phyloP scores from a whole-genome alignment of 1,140 invertebrate genomes.

The Laupala kohalensis region DNA sequence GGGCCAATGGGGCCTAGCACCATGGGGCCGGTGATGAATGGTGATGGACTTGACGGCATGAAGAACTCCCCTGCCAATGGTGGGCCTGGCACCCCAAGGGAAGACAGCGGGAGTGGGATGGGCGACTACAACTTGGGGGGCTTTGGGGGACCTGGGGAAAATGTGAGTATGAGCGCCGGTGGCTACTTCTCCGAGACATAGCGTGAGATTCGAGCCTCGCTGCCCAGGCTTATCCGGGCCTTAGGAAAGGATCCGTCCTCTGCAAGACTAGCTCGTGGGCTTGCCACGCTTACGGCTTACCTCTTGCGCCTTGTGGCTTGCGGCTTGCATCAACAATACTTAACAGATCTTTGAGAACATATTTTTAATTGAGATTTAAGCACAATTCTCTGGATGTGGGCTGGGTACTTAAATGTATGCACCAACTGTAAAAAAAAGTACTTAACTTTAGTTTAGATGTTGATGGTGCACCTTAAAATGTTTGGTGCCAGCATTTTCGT shows the following conservation, averaged over 20 bases:
- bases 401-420: constrained; percentile 15
- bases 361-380: constrained; percentile 12
- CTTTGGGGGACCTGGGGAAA: constrained; percentile 65
- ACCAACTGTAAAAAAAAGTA: constrained; percentile 8
- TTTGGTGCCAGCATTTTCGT: constrained; percentile 11
- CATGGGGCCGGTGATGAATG: constrained; percentile 70
- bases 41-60: constrained; percentile 90
- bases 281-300: background rate
- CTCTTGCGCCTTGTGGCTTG: background rate
- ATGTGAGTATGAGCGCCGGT: constrained; percentile 41
- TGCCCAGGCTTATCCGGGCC: constrained; percentile 2
- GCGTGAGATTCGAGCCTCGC: constrained; percentile 8
- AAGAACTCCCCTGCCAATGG: constrained; percentile 91
- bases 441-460: constrained; percentile 12
- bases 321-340: constrained; percentile 1
- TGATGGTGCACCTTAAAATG: constrained; percentile 11
- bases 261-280: background rate
- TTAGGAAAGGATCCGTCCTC: constrained; percentile 3
- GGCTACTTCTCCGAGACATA: constrained; percentile 20
- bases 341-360: constrained; percentile 2
- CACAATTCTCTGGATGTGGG: constrained; percentile 12
- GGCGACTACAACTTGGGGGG: constrained; percentile 85
- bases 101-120: constrained; percentile 90
- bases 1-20: constrained; percentile 65
- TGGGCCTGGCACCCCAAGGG: constrained; percentile 82